phyloP scores from a whole-genome alignment of 1,140 invertebrate species.

The Limonius californicus region DNA sequence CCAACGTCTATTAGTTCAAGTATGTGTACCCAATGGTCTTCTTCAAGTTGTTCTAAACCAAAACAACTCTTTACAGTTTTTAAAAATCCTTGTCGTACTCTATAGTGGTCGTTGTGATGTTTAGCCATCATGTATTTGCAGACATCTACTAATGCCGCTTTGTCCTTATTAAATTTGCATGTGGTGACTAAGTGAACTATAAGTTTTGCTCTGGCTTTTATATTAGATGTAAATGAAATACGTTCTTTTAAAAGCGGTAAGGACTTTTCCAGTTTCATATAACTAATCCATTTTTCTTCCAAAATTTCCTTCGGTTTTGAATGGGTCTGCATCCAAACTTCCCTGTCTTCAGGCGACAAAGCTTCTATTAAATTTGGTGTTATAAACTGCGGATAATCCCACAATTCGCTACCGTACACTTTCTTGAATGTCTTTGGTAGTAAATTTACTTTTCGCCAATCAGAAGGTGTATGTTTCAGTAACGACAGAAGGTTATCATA shows the following conservation, averaged over 20 bases:
- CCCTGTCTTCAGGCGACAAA: neutral
- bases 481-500: neutral
- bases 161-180: neutral
- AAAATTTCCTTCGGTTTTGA: neutral
- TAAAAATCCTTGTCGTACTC: neutral
- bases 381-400: neutral
- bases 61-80: neutral
- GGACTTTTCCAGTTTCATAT: neutral
- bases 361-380: neutral
- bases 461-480: neutral
- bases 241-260: neutral
- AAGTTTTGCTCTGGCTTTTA: neutral
- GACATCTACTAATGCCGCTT: neutral
- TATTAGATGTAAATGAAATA: neutral
- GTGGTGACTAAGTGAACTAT: neutral
- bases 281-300: neutral
- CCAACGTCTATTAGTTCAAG: neutral
- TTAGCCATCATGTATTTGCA: neutral
- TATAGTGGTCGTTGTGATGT: neutral
- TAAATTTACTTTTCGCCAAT: neutral
- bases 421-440: neutral
- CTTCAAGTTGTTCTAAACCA: neutral
- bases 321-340: neutral
- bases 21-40: neutral
- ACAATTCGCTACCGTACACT: neutral